Evolutionary conservation across 2,113 vertebrate species (phyloP).

Genomic region (Hypanus sabinus): DNA sequence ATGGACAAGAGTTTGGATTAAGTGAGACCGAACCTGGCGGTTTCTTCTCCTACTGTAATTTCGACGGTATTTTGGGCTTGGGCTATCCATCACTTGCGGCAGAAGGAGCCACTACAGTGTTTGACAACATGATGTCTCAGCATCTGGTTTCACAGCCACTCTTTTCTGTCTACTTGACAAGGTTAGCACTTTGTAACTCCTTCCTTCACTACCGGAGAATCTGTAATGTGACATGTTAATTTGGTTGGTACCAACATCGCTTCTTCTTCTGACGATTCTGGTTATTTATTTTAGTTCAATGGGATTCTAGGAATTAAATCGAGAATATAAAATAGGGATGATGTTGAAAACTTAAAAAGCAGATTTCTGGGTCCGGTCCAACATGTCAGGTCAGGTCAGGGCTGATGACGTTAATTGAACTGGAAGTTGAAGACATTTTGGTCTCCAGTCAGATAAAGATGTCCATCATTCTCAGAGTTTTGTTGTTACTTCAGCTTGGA

Average conservation of each 20-base stretch:
- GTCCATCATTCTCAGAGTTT: too few relatives aligned
- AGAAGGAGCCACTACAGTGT: conserved; percentile 43
- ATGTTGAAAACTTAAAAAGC: too few relatives aligned
- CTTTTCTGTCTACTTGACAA: conserved; percentile 53
- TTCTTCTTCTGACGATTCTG: too few relatives aligned
- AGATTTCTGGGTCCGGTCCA: too few relatives aligned
- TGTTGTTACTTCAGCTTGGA: not conserved
- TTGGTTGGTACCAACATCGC: not conserved
- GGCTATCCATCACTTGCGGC: conserved; percentile 50
- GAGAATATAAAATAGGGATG: too few relatives aligned
- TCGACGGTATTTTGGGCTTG: conserved; percentile 59
- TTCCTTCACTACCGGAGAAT: not conserved
- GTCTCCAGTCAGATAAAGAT: too few relatives aligned
- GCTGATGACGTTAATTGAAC: too few relatives aligned
- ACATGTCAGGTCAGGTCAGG: too few relatives aligned
- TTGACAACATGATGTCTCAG: conserved; percentile 51
- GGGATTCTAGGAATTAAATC: too few relatives aligned
- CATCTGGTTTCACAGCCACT: conserved; percentile 49
- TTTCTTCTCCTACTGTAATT: conserved; percentile 43
- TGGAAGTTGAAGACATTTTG: too few relatives aligned
- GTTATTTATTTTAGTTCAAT: too few relatives aligned
- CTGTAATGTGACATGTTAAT: not conserved
- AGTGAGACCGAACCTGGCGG: conserved; percentile 46
- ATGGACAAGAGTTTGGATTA: conserved; percentile 50
- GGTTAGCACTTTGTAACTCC: conserved; percentile 36